Base-by-base conservation (phyloP, 2,888 invertebrate genomes). In the Spodoptera picta region DNA sequence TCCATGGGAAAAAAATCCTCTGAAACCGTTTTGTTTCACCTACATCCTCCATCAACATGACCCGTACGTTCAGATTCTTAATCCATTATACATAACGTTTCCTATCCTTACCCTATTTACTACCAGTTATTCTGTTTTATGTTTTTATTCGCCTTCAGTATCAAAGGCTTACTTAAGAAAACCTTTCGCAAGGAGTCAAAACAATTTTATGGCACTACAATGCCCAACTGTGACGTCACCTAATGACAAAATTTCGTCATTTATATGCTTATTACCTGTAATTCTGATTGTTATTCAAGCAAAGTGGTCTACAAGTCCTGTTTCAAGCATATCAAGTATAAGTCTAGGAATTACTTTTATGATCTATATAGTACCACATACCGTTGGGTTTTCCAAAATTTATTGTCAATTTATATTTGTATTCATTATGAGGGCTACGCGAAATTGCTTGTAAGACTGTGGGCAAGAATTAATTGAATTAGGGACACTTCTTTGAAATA, bases 391-490 rank as follows among this genome's bases (percentile, higher is more conserved):
- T 66, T 41, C 77, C 74, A 63, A 77, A 79, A 69, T 65, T 52
- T 59, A 52, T 50, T 43, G 47, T 59, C 12, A 14, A 12, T 56
- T 60, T 63, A 3, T 36, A 64, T 78, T 71, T 52, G 65, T 74
- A 79, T 78, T 79, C 69, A 56, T 63, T 64, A 48, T 6, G 53
- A 60, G 51, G 55, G 46, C 52, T 57, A 7, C 48, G 74, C 71
- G 48, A 75, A 76, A 79, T 69, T 57, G 36, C 60, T 66, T 59
- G 60, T 68, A 23, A 51, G 58, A 27, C 56, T 61, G 64, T 66
- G 58, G 68, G 48, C 19, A 24, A 57, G 69, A 76, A 75, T 77
- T 63, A 54, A 75, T 75, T 27, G 57, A 69, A 78, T 75, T 62
- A 72, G 57, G 31, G 4, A 50, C 58, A 53, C 54, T 59, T 50